Evolutionary conservation across 2,888 invertebrate species (phyloP).

Genomic region (Dorcus hopei): DNA sequence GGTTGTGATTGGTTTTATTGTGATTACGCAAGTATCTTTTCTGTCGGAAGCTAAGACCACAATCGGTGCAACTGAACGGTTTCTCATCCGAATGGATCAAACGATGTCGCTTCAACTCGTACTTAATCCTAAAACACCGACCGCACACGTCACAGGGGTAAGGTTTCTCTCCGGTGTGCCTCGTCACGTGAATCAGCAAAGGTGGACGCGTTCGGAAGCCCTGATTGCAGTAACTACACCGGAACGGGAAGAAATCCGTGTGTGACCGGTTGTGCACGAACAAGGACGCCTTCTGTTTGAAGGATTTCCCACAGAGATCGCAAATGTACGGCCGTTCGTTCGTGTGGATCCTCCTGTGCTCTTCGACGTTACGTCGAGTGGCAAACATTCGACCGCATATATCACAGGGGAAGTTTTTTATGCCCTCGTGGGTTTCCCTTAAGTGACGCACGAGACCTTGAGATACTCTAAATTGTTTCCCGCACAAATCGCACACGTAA

Average conservation of each 20-base stretch:
- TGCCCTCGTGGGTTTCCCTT: slow-evolving; percentile 60
- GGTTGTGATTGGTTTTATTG: slow-evolving; percentile 47
- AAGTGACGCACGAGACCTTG: slow-evolving; percentile 62
- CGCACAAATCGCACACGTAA: slow-evolving; percentile 65
- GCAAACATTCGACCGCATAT: slow-evolving; percentile 58
- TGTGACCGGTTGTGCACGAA: slow-evolving; percentile 63
- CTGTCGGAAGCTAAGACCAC: slow-evolving; percentile 51
- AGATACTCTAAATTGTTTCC: slow-evolving; percentile 64
- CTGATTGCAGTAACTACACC: slow-evolving; percentile 60
- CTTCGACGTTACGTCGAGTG: slow-evolving; percentile 59
- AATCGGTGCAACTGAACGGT: slow-evolving; percentile 50
- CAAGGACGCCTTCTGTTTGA: slow-evolving; percentile 64
- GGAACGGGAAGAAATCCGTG: slow-evolving; percentile 54
- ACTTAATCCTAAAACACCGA: slow-evolving; percentile 57
- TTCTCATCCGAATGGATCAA: slow-evolving; percentile 54
- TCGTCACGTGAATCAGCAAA: slow-evolving; percentile 56
- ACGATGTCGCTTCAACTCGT: slow-evolving; percentile 58
- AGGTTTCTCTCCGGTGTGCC: slow-evolving; percentile 62
- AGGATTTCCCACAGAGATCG: slow-evolving; percentile 59
- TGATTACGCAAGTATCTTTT: slow-evolving; percentile 56
- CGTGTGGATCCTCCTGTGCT: slow-evolving; percentile 59
- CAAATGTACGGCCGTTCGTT: slow-evolving; percentile 60
- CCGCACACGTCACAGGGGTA: slow-evolving; percentile 59
- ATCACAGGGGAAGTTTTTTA: slow-evolving; percentile 58
- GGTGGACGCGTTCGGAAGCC: slow-evolving; percentile 59